Evolutionary conservation across 2,797 vertebrate species (phyloP), one percentile per base, ranked within the genome.

Genomic region (Microchirus variegatus): DNA sequence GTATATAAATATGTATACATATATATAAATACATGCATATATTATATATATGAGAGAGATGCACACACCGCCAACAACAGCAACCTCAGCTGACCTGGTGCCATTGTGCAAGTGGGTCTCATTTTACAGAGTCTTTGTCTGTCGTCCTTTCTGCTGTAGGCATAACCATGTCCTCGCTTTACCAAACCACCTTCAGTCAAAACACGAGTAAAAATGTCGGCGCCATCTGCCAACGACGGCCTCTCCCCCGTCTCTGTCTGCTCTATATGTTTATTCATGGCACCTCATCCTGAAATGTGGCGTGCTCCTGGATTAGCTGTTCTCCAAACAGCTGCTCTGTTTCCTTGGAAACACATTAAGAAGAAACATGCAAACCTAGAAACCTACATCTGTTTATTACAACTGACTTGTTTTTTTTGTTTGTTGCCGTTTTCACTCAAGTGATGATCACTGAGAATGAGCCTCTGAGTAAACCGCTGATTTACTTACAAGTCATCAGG

Each of bases 301-400:
- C 44, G 63, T 48, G 31, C 38, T 52, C 31, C 50, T 18, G 73
- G 82, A 84, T 86, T 80, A 83, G 54, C 73, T 80, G 76, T 72
- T 75, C 79, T 53, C 64, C 62, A 63, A 78, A 79, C 78, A 87
- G 71, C 74, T 78, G 82, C 71, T 63, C 56, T 38, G 73, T 87
- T 80, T 80, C 84, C 70, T 58, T 11, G 66, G 60, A 53, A 76
- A 82, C 56, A 0, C 43, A 43, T 51, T 7, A 63, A 44, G 26
- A 37, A 52, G 59, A 53, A 58, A 18, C 67, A 75, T 22, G 26
- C 31, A 51, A 10, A 19, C 19, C 4, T 69, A 50, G 37, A 53
- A 63, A 46, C 45, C 47, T 11, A 35, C 53, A 53, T 65, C 53
- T 54, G 63, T 43, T 49, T n/a, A 7, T 12, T 15, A 41, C 58